Evolutionary conservation across 2,797 vertebrate species (phyloP), one percentile per base, ranked within the genome.

Genomic region (Sebastes cheni): DNA sequence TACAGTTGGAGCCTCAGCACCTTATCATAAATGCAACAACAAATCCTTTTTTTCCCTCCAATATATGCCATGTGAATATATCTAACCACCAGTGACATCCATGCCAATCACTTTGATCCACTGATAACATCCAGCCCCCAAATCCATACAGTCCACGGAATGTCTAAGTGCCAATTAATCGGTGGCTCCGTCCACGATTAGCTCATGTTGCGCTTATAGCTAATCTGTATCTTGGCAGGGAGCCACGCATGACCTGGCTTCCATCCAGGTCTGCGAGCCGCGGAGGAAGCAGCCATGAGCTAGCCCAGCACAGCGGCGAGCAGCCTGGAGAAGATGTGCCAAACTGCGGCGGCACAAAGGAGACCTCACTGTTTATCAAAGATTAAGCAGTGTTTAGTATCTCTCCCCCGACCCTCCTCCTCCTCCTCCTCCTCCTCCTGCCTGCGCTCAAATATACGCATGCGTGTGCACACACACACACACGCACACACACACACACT

Each of bases 131-230:
- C 72, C 77, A 68, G 75, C 64, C 67, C 64, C 64, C 60, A 79
- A 86, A 90, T 91, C 86, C 73, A 85, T 82, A 60, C 71, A 83
- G 80, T 90, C 82, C 85, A 79, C 79, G 88, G 74, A 89, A 91
- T 64, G 79, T 82, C 85, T 90, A 91, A 94, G 89, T 86, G 91
- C 84, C 86, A 89, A 89, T 93, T 92, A 93, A 95, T 94, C 87
- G 86, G 92, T 83, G 91, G 91, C 89, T 93, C 91, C 86, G 88
- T 93, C 87, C 79, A 91, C 85, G 83, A 94, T 94, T 94, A 94
- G 92, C 92, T 94, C 89, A 91, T 93, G 91, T 93, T 92, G 91
- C 77, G 85, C 90, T 93, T 94, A 93, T 92, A 93, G 90, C 92
- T 94, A 92, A 93, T 95, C 93, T 91, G 92, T 89, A 88, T 90